Evolutionary conservation across 1,140 invertebrate species (phyloP).

Genomic region (Melipona quadrifasciata): DNA sequence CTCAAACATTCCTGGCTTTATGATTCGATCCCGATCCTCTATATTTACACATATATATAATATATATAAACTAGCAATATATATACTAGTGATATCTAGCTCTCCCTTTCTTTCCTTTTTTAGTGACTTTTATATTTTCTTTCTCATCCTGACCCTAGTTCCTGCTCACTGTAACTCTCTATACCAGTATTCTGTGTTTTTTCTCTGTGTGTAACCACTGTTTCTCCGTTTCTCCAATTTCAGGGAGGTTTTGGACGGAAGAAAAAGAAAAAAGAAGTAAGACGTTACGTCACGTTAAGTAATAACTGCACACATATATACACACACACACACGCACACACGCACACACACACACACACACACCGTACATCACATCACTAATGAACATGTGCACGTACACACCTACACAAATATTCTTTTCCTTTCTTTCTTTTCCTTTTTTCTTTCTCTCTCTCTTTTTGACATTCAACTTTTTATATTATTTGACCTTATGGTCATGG

Average conservation of each 20-base stretch:
- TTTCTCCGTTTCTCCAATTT: slow-evolving; percentile 85
- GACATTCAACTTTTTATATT: not conserved
- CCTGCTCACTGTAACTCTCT: not conserved
- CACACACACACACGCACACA: slow-evolving; percentile 42
- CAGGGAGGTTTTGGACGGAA: slow-evolving; percentile 94
- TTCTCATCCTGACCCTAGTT: not conserved
- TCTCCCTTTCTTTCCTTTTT: too few relatives aligned
- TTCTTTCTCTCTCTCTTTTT: not conserved
- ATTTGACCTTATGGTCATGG: not conserved
- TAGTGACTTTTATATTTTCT: not conserved
- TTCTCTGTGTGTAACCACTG: slow-evolving; percentile 82
- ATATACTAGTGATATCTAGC: not conserved
- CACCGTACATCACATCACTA: not conserved
- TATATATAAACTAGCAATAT: not conserved
- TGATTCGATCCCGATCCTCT: not conserved
- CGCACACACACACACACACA: slow-evolving; percentile 52
- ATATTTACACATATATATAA: not conserved
- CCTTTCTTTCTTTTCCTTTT: not conserved
- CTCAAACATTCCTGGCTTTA: not conserved
- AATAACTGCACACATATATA: slow-evolving; percentile 69
- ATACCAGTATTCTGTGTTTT: slow-evolving; percentile 70
- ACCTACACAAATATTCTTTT: not conserved
- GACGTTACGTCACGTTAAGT: slow-evolving; percentile 84
- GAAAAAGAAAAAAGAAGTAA: slow-evolving; percentile 98
- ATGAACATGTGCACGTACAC: not conserved